Evolutionary conservation across 2,113 vertebrate species (phyloP).

Genomic region (Phalacrocorax pelagicus): DNA sequence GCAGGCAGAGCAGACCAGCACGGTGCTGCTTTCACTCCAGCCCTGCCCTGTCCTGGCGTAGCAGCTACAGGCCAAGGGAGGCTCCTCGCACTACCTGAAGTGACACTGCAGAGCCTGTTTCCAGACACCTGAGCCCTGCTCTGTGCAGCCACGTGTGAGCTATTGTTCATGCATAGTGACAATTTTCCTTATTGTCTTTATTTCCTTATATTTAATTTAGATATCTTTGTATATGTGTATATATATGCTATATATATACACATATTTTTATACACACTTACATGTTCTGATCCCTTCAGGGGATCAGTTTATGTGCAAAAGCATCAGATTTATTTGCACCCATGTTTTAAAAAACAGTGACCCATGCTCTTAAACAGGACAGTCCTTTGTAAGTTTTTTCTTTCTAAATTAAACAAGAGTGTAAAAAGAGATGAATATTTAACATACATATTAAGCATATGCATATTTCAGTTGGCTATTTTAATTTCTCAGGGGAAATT

Average conservation of each 20-base stretch:
- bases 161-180: background rate
- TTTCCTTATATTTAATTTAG: background rate
- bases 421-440: background rate
- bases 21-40: rapidly evolving
- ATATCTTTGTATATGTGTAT: background rate
- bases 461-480: background rate
- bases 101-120: background rate
- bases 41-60: background rate
- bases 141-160: background rate
- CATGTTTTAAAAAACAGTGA: background rate
- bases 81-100: background rate
- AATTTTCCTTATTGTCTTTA: background rate
- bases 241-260: background rate
- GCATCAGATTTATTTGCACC: background rate
- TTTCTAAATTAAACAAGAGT: background rate
- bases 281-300: background rate
- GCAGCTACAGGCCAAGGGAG: background rate
- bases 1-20: background rate
- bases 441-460: background rate
- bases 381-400: background rate
- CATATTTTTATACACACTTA: background rate
- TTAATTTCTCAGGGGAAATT: background rate
- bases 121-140: background rate
- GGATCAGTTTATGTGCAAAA: background rate
- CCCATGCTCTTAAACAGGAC: background rate